phyloP scores from a whole-genome alignment of 1,140 invertebrate genomes.

The Notospermus geniculatus region DNA sequence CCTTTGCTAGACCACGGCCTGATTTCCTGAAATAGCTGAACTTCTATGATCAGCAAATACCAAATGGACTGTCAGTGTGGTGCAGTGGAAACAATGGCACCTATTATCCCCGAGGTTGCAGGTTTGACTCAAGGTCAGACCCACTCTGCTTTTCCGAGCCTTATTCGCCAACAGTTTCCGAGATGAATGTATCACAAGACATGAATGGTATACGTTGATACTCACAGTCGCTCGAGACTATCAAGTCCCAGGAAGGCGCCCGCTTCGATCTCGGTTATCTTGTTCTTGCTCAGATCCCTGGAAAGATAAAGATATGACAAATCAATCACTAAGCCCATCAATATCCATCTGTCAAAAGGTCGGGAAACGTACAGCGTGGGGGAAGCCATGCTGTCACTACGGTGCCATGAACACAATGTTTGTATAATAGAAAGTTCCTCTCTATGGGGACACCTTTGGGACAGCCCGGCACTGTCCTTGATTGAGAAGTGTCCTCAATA shows the following conservation, averaged over 20 bases:
- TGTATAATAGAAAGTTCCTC: no score
- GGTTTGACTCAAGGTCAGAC: not conserved
- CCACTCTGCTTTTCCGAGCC: not conserved
- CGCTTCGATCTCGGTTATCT: constrained; percentile 35
- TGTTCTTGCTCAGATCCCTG: constrained; percentile 40
- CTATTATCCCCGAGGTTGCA: not conserved
- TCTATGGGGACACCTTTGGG: no score
- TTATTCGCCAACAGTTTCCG: not conserved
- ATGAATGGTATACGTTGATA: constrained; percentile 13
- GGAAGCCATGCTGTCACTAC: no score
- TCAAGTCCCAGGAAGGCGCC: constrained; percentile 38
- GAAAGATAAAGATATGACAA: constrained; percentile 26
- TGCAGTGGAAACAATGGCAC: not conserved
- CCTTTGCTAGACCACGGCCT: no score
- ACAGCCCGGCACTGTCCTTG: no score
- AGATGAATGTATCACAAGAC: not conserved
- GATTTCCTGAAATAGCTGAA: no score
- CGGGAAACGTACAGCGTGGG: no score
- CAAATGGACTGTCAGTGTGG: not conserved
- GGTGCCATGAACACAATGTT: no score
- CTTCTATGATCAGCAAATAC: not conserved
- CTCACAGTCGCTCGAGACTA: constrained; percentile 39
- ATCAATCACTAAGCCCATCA: no score
- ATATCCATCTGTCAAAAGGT: no score
- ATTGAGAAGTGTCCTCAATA: no score